Base-by-base conservation (phyloP, 1,140 invertebrate species). In the Myzus persicae region DNA sequence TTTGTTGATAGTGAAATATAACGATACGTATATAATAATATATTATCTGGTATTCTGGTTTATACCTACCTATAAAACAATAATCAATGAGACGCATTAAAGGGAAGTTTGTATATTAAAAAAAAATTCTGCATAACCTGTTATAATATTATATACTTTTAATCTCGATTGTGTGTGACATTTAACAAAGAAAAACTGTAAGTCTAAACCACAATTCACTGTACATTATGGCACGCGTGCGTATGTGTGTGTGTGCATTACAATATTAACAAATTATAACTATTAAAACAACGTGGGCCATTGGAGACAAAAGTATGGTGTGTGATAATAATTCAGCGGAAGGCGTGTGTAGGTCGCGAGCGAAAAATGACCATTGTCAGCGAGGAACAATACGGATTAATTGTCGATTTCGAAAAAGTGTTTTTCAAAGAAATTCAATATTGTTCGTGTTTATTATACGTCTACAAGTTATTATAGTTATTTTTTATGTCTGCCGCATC, bases 341-440 rank as follows among this genome's bases (percentile, higher is more conserved):
- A 26, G 87, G 22, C 1, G 48, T 31, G 36, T 24, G 36, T 54
- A 40, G 1, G 38, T 31, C n/a, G 26, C 14, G 46, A 90, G 26
- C 24, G 26, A 59, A 59, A 42, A 40, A 1, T 2, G 51, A 22
- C 24, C 11, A 90, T 90, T 90, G 40, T 67, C 54, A 90, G 38
- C 14, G 3, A 40, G 18, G 5, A 90, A 67, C 54, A 90, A 67
- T 90, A 90, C 26, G 38, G 24, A 90, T 90, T 90, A 90, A 90
- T 90, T 67, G 89, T 24, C 14, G 51, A 90, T 67, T 90, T 67
- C 36, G 18, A 42, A 44, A 67, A 42, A 67, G 26, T n/a, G n/a
- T 44, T 31, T 90, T 89, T 90, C 51, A 31, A 59, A 38, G 38
- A 90, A 59, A 51, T 24, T 22, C 24, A 90, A 54, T 54, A 40